Conservation (phyloP, 2,888 invertebrate genomes). For the Rhyacophila evoluta region DNA sequence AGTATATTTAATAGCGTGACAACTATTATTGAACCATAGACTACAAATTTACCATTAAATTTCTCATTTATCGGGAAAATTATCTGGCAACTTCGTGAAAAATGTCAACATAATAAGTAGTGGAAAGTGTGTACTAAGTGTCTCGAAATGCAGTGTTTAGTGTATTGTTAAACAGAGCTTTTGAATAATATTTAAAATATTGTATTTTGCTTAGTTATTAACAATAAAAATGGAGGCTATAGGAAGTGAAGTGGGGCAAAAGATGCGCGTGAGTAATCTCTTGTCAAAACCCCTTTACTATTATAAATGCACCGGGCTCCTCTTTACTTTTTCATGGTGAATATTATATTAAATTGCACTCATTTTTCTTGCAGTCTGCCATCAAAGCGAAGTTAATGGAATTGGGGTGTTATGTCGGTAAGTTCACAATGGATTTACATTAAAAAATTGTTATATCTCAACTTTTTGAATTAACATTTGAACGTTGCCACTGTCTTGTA, state of each 20-base stretch:
- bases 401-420: constrained; percentile 92
- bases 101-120: constrained; percentile 4
- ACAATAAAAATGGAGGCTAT: constrained; percentile 76
- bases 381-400: constrained; percentile 96
- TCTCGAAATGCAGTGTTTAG: not conserved
- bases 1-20: too few species aligned
- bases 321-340: constrained; percentile 23
- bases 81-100: not conserved
- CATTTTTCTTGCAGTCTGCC: constrained; percentile 80
- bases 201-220: not conserved
- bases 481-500: too few species aligned
- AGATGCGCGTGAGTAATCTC: constrained; percentile 87
- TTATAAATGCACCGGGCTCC: not conserved
- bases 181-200: not conserved
- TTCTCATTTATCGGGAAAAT: not conserved
- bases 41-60: not conserved
- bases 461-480: too few species aligned
- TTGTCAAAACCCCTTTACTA: too few species aligned
- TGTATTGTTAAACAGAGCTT: not conserved
- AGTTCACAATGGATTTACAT: constrained; percentile 60
- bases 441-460: too few species aligned
- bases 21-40: too few species aligned
- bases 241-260: constrained; percentile 88
- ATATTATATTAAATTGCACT: constrained; percentile 46
- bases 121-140: not conserved